Evolutionary conservation across 2,888 invertebrate genomes (phyloP).

Genomic region (Lithophane semibrunnea): DNA sequence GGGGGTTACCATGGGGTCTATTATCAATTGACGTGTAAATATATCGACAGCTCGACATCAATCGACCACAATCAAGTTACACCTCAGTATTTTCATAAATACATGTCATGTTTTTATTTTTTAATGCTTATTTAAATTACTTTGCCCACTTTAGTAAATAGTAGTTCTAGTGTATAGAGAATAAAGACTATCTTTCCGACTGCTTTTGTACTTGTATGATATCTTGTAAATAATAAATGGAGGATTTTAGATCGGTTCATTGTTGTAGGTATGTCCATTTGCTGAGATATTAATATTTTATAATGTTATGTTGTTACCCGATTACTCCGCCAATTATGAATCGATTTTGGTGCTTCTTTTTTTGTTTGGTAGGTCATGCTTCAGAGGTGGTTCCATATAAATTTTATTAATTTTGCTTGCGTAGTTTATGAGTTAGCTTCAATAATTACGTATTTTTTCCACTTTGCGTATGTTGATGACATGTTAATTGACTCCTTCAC

Average conservation of each 20-base stretch:
- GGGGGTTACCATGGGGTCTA: background rate
- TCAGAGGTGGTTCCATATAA: no score
- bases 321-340: no score
- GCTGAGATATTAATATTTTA: constrained; percentile 16
- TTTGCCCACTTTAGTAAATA: background rate
- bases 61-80: background rate
- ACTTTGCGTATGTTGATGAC: no score
- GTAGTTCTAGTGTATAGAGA: background rate
- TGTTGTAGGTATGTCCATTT: background rate
- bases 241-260: background rate
- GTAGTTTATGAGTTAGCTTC: no score
- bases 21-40: background rate
- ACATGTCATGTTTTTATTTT: background rate
- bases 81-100: background rate
- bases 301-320: no score
- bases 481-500: no score
- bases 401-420: no score
- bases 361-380: no score
- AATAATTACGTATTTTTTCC: no score
- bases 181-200: background rate
- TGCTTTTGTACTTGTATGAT: background rate
- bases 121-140: background rate
- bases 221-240: background rate
- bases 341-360: no score
- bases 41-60: background rate